These are phyloP conservation scores for Nemoura dubitans DNA, from an alignment of 2,888 invertebrate genomes.

Conservation along the genomic window DNA sequence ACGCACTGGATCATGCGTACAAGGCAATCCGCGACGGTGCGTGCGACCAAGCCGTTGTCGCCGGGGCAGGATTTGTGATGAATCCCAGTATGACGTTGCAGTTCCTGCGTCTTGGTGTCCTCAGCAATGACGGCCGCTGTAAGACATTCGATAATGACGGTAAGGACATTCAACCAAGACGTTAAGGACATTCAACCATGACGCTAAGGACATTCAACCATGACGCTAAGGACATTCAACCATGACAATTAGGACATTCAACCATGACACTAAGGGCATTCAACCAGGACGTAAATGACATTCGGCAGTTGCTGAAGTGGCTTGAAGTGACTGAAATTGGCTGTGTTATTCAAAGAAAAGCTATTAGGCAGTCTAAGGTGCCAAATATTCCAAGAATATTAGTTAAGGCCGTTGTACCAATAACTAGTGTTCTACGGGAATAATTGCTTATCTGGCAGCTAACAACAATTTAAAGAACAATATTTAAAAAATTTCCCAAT, in stretches of 20 bases:
- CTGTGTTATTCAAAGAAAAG: too few relatives aligned
- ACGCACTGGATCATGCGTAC: constrained; percentile 86
- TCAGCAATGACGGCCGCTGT: constrained; percentile 87
- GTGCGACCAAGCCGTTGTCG: constrained; percentile 87
- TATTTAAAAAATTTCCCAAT: too few relatives aligned
- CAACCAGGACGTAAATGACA: background rate
- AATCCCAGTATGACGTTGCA: constrained; percentile 90
- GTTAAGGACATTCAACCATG: background rate
- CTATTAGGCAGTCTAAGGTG: too few relatives aligned
- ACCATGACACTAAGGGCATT: constrained; percentile 75
- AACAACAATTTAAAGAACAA: too few relatives aligned
- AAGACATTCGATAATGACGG: constrained; percentile 86
- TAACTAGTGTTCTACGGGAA: too few relatives aligned
- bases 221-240: constrained; percentile 72
- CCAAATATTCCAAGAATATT: too few relatives aligned
- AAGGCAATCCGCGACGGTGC: constrained; percentile 78
- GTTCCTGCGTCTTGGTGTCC: constrained; percentile 75
- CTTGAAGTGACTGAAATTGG: too few relatives aligned
- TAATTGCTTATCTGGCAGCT: too few relatives aligned
- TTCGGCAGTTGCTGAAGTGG: too few relatives aligned
- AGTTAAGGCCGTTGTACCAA: too few relatives aligned
- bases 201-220: too few relatives aligned
- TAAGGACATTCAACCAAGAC: constrained; percentile 51
- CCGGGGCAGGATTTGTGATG: constrained; percentile 57
- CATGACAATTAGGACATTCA: constrained; percentile 82